A percentile compares a stretch with the other conserved stretches of the same genome.
phyloP scores from a whole-genome alignment of 2,888 invertebrate species.

The Tyria jacobaeae region DNA sequence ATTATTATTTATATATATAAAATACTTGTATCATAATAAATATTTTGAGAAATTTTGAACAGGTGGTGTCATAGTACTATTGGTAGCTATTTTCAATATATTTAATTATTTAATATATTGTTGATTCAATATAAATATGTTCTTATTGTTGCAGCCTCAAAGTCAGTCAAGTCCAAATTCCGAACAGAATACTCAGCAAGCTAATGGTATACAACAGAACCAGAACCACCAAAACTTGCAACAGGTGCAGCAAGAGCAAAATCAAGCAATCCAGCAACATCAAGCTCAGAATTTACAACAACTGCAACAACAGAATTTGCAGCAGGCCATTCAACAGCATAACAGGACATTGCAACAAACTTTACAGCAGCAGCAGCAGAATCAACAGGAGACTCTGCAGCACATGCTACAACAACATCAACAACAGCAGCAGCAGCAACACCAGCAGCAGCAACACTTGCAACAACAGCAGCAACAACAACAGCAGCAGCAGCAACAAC shows the following conservation, averaged over 20 bases:
- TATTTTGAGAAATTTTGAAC: neutral
- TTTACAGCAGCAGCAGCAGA: conserved; percentile 65
- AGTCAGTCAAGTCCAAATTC: conserved; percentile 81
- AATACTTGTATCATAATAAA: no score
- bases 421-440: conserved; percentile 60
- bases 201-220: conserved; percentile 79
- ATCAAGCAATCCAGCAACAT: conserved; percentile 67
- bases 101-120: neutral
- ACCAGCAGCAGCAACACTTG: conserved; percentile 64
- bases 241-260: conserved; percentile 73
- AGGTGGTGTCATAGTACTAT: neutral
- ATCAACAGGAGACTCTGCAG: conserved; percentile 50
- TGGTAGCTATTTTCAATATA: neutral
- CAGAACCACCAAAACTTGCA: conserved; percentile 75
- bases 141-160: conserved; percentile 78
- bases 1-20: no score
- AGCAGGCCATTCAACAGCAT: conserved; percentile 69
- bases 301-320: conserved; percentile 68
- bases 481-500: conserved; percentile 63
- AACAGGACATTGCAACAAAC: conserved; percentile 59
- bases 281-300: conserved; percentile 59
- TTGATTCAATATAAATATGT: neutral
- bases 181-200: conserved; percentile 79
- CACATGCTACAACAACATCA: conserved; percentile 68
- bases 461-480: conserved; percentile 60